These are phyloP conservation scores for Octomys mimax DNA, from an alignment of 2,797 vertebrate species.

Conservation along the genomic window DNA sequence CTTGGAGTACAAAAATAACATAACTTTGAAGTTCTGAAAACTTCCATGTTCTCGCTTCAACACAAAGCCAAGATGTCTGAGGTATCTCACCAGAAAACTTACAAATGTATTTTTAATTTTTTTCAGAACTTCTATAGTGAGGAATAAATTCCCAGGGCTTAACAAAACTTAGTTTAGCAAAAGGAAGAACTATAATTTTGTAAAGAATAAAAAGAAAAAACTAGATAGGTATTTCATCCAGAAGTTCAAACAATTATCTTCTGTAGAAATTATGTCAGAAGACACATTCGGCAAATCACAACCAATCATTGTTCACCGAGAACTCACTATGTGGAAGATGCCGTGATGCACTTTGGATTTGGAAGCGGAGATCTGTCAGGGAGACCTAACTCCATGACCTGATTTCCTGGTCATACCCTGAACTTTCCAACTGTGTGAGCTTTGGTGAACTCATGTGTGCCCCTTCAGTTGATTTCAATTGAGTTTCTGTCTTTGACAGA, in stretches of 20 bases:
- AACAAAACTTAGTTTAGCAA: constrained; percentile 26
- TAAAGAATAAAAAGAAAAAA: constrained; percentile 25
- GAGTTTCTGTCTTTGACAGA: neutral
- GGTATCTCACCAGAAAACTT: neutral
- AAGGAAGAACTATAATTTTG: constrained; percentile 49
- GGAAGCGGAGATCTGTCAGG: rapidly evolving
- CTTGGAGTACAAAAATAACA: neutral
- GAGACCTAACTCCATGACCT: neutral
- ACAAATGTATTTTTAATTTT: constrained; percentile 60
- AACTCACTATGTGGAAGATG: neutral
- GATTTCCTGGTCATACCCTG: neutral
- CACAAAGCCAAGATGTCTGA: constrained; percentile 43
- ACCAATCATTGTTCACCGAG: neutral
- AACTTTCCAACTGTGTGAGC: neutral
- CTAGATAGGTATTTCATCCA: neutral
- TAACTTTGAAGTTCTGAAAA: constrained; percentile 55
- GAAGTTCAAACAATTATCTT: neutral
- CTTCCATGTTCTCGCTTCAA: constrained; percentile 40
- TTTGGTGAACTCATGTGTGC: too few relatives aligned
- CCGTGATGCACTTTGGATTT: rapidly evolving
- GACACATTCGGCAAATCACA: neutral
- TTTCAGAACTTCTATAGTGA: neutral
- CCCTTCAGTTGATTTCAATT: neutral
- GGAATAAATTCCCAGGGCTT: constrained; percentile 46
- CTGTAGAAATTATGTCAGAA: constrained; percentile 39